These are phyloP conservation scores for Troilus luridus DNA, from an alignment of 2,888 invertebrate genomes.

Conservation along the genomic window DNA sequence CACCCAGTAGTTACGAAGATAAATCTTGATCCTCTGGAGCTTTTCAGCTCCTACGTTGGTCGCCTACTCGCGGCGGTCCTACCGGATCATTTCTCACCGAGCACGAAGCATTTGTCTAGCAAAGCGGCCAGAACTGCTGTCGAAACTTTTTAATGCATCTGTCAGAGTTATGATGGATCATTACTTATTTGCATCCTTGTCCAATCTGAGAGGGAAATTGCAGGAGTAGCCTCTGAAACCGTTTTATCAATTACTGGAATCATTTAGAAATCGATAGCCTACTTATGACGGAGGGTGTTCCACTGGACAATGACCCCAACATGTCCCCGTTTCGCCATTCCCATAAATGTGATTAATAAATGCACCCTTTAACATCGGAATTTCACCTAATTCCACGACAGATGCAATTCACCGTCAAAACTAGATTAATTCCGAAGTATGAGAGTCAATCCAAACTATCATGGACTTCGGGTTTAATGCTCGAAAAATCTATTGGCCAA, in stretches of 20 bases:
- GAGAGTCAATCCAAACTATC: no score
- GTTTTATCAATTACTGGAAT: slow-evolving; percentile 28
- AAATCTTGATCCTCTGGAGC: neutral
- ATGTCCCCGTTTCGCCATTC: neutral
- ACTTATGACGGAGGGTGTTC: neutral
- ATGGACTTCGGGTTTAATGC: no score
- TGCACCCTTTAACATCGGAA: neutral
- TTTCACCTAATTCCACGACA: no score
- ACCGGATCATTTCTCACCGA: neutral
- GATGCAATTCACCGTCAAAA: no score
- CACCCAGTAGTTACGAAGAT: slow-evolving; percentile 8
- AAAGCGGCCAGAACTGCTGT: neutral
- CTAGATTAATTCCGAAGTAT: no score
- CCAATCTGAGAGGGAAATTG: slow-evolving; percentile 17
- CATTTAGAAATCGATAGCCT: slow-evolving; percentile 31
- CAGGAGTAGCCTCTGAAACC: neutral
- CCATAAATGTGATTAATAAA: neutral
- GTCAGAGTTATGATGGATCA: neutral
- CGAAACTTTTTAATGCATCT: slow-evolving; percentile 20
- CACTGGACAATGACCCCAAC: neutral
- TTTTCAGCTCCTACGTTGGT: neutral
- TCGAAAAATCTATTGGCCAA: no score
- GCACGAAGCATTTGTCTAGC: neutral
- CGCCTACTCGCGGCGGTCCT: neutral
- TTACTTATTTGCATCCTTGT: slow-evolving; percentile 40